A percentile compares a stretch with the other conserved stretches of the same genome.
phyloP scores from a whole-genome alignment of 64 coral and sea anemone genomes.

The Montipora efflorescens region DNA sequence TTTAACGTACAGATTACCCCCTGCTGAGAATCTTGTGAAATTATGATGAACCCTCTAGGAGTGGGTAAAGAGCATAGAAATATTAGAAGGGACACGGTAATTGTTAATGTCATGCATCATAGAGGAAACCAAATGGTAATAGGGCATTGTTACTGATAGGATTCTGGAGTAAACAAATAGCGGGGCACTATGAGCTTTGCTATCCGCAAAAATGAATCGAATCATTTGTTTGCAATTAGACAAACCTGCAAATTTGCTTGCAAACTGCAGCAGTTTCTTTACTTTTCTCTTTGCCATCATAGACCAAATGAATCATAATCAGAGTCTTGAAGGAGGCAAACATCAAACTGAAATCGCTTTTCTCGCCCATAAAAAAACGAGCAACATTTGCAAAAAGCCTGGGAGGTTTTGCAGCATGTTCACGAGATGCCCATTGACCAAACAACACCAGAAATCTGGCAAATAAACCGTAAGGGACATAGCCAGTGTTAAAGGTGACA shows the following conservation, averaged over 20 bases:
- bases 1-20: too few species aligned
- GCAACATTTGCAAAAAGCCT: slow-evolving; percentile 37
- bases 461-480: slow-evolving; percentile 44
- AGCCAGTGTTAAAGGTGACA: slow-evolving; percentile 13
- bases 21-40: too few species aligned
- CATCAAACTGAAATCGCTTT: slow-evolving; percentile 21
- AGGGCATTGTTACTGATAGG: too few species aligned
- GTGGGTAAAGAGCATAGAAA: too few species aligned
- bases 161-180: too few species aligned
- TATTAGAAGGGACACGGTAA: too few species aligned
- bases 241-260: slow-evolving; percentile 24
- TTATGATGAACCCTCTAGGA: too few species aligned
- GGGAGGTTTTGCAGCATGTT: slow-evolving; percentile 3
- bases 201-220: too few species aligned
- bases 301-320: slow-evolving; percentile 2
- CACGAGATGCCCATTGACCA: background rate
- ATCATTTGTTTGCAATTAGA: background rate
- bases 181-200: too few species aligned
- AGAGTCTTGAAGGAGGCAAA: slow-evolving; percentile 25
- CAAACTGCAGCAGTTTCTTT: background rate
- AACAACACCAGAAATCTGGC: slow-evolving; percentile 21
- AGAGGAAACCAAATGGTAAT: too few species aligned
- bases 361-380: slow-evolving; percentile 18
- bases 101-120: too few species aligned
- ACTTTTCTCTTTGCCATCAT: slow-evolving; percentile 3